phyloP scores from a whole-genome alignment of 2,797 vertebrate species.

The Salmo trutta region DNA sequence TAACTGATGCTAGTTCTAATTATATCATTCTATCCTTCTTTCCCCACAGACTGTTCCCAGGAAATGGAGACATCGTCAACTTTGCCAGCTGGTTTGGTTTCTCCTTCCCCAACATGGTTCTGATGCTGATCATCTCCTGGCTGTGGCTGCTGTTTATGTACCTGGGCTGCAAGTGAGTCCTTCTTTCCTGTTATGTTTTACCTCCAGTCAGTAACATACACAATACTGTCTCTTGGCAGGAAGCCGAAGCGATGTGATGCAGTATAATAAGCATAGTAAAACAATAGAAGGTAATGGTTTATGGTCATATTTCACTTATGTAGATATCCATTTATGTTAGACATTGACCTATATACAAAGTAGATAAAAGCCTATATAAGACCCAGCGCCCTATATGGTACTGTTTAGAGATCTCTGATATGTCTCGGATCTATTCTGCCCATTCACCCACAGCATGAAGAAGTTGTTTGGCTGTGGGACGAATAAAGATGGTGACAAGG shows the following conservation, averaged over 20 bases:
- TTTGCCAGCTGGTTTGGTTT: conserved; percentile 91
- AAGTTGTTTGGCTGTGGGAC: conserved; percentile 79
- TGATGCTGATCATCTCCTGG: conserved; percentile 82
- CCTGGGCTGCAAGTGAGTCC: conserved; percentile 85
- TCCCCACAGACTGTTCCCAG: conserved; percentile 72
- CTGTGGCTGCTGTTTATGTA: conserved; percentile 86
- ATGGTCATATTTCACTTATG: too few species aligned
- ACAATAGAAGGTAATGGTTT: too few species aligned
- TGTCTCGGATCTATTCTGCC: not conserved
- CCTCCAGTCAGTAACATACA: not conserved
- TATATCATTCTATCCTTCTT: not conserved
- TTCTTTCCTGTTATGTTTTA: not conserved
- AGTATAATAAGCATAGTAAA: too few species aligned
- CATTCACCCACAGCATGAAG: conserved; percentile 4
- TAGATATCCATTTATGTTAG: too few species aligned
- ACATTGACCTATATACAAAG: not conserved
- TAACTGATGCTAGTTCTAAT: not conserved
- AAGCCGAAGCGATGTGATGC: too few species aligned
- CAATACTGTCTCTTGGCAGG: not conserved
- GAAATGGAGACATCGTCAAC: conserved; percentile 78
- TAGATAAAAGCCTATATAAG: not conserved
- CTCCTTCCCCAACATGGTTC: conserved; percentile 83
- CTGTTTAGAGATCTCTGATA: too few species aligned
- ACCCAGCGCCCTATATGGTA: too few species aligned
- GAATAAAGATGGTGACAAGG: conserved; percentile 44